Conservation (phyloP, 2,113 vertebrate genomes). For the Dromas ardeola region DNA sequence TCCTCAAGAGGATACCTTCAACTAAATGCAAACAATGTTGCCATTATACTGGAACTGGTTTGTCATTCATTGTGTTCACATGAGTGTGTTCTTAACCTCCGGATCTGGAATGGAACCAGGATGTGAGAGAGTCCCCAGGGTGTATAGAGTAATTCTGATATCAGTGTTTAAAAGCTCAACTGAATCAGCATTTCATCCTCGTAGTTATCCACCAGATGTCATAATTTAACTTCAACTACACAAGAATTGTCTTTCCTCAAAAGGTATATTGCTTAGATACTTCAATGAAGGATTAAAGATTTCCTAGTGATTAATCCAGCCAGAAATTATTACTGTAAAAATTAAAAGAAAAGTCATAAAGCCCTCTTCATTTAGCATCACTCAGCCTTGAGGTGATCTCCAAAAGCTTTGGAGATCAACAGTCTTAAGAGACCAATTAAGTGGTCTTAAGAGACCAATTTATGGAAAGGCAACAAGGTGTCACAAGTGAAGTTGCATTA, state of each 20-base stretch:
- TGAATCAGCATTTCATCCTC: not conserved
- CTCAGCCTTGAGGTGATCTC: not conserved
- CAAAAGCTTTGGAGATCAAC: not conserved
- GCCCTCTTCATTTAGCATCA: not conserved
- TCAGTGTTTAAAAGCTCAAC: not conserved
- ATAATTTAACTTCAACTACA: not conserved
- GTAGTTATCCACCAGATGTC: not conserved
- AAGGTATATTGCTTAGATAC: not conserved
- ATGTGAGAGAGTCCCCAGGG: not conserved
- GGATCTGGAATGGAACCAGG: not conserved
- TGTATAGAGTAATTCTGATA: not conserved
- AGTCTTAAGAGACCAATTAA: not conserved
- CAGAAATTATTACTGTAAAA: not conserved
- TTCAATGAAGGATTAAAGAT: not conserved
- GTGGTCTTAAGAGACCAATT: not conserved
- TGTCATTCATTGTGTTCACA: slow-evolving; percentile 13
- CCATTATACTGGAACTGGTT: slow-evolving; percentile 1
- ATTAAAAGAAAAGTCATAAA: not conserved
- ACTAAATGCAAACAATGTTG: not conserved
- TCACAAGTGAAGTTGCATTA: not conserved
- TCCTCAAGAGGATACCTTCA: not conserved
- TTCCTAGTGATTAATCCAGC: not conserved
- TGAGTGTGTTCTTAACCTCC: not conserved
- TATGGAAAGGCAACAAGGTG: not conserved
- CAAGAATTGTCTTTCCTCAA: not conserved